These are phyloP conservation scores for Microctenopoma steveboyesi DNA, from an alignment of 2,797 vertebrate species.

Conservation along the genomic window DNA sequence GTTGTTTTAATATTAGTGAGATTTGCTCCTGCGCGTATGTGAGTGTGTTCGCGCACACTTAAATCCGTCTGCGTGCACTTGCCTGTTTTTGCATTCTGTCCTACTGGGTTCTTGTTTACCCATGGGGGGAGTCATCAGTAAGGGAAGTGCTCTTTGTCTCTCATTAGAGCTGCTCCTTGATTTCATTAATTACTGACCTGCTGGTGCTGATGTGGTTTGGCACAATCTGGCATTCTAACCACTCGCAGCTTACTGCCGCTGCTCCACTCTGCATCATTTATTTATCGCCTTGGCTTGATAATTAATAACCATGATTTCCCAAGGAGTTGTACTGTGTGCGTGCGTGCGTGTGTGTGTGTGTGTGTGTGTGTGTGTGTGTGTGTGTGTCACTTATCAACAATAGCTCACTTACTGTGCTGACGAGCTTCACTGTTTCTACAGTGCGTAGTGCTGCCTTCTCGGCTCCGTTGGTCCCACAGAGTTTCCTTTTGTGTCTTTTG, in stretches of 20 bases:
- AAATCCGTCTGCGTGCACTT: constrained; percentile 3
- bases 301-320: constrained; percentile 70
- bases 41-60: background rate
- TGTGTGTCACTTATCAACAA: constrained; percentile 22
- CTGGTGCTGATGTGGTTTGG: constrained; percentile 58
- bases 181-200: constrained; percentile 77
- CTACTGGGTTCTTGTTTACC: constrained; percentile 51
- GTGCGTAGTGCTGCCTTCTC: background rate
- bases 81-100: constrained; percentile 26
- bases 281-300: constrained; percentile 60
- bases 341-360: constrained; percentile 5
- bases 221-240: constrained; percentile 63
- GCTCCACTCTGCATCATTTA: constrained; percentile 66
- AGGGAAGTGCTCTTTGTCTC: constrained; percentile 63
- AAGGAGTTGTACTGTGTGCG: constrained; percentile 33
- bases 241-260: constrained; percentile 38
- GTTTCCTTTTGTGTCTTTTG: constrained; percentile 7
- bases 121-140: constrained; percentile 40
- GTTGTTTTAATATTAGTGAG: background rate
- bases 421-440: background rate
- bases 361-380: background rate
- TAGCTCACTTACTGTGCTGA: background rate
- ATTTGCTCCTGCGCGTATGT: background rate
- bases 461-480: background rate
- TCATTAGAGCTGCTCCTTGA: constrained; percentile 73